Evolutionary conservation across 2,888 invertebrate species (phyloP).

Genomic region (Eumacrocentrus americanus): DNA sequence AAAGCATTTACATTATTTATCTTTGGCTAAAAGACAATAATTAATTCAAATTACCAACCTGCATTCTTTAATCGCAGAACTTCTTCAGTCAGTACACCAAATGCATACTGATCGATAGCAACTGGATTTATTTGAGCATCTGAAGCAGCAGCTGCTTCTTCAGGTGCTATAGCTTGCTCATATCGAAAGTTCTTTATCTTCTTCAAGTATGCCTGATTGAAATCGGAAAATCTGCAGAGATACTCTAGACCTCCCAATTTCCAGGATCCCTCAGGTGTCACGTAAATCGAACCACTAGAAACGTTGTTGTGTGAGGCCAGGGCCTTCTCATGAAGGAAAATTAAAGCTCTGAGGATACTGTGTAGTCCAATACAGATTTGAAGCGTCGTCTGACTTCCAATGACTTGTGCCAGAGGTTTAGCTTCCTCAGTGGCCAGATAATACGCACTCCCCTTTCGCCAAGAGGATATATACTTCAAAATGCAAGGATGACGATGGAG

Average conservation of each 20-base stretch:
- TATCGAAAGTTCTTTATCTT: slow-evolving; percentile 74
- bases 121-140: slow-evolving; percentile 58
- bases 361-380: slow-evolving; percentile 86
- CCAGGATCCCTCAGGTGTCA: slow-evolving; percentile 85
- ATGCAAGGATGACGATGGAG: slow-evolving; percentile 88
- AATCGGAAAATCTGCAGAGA: slow-evolving; percentile 72
- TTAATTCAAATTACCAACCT: slow-evolving; percentile 39
- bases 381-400: slow-evolving; percentile 72
- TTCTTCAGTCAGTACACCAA: slow-evolving; percentile 77
- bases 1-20: background rate
- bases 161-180: slow-evolving; percentile 74
- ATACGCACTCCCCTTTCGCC: slow-evolving; percentile 77
- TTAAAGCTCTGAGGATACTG: slow-evolving; percentile 79
- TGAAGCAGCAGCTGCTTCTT: slow-evolving; percentile 68
- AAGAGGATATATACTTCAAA: slow-evolving; percentile 80
- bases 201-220: slow-evolving; percentile 71
- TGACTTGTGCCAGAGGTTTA: slow-evolving; percentile 73
- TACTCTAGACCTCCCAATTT: slow-evolving; percentile 86
- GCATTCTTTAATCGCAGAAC: slow-evolving; percentile 68
- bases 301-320: slow-evolving; percentile 83
- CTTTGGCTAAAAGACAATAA: background rate
- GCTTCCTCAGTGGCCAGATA: slow-evolving; percentile 84
- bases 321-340: slow-evolving; percentile 85
- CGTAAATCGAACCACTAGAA: slow-evolving; percentile 78
- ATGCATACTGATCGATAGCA: slow-evolving; percentile 79